Base-by-base conservation (phyloP, 1,140 invertebrate species). In the Atta cephalotes region DNA sequence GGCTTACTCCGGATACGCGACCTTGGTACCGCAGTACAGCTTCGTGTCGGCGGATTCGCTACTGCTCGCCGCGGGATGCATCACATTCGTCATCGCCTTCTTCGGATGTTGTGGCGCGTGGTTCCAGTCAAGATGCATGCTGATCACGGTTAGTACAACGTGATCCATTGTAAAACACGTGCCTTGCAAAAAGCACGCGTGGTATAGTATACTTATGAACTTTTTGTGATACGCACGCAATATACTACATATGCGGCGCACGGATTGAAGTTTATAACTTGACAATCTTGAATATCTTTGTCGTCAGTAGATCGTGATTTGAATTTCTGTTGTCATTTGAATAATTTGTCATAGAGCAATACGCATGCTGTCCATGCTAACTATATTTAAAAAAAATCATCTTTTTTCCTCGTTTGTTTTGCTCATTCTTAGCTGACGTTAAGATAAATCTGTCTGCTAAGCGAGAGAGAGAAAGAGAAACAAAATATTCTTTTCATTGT, bases 71-170 rank as follows among this genome's bases (percentile, higher is more conserved):
- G 95, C 97, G 21, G 97, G 97, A 70, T 96, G 96, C 56, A 91
- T 97, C 58, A 96, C 97, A 28, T 97, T 98, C 90, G 95, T 97
- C 68, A 95, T 98, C 1, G 97, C 97, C 49, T 97, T 98, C 94
- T 97, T 97, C 88, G 97, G 97, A 72, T 98, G 97, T 94, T 98
- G 97, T 93, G 97, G 97, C 14, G 96, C 97, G 62, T 98, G 97
- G 97, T 97, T 97, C 92, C 97, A 98, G 93, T 98, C 96, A 53
- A 96, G 97, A 92, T 97, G 97, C 91, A 96, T 98, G 91, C 95
- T 98, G 21, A 96, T 98, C 86, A 96, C 97, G 91, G 97, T 98
- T 94, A 96, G 96, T 95, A 84, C 80, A 84, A 62, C 68, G 80
- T 82, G 39, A 76, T 25, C 14, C 58, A 79, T 85, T 85, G 72